Percentiles rank a stretch among this genome's conserved stretches.
These are phyloP conservation scores for Osmerus mordax DNA, from an alignment of 2,113 vertebrate genomes.

Conservation along the genomic window DNA sequence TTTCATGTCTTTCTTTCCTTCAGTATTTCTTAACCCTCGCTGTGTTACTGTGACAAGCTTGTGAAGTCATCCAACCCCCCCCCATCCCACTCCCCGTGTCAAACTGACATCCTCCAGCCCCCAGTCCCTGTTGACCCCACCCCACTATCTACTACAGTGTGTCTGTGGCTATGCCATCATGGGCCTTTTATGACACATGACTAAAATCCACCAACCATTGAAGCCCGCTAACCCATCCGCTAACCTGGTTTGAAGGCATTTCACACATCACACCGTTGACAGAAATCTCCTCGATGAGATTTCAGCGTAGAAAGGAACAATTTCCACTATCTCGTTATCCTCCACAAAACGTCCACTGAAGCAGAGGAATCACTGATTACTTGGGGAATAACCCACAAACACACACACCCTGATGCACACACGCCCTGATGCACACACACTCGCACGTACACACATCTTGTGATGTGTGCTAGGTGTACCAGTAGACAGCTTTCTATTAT, in stretches of 20 bases:
- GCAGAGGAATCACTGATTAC: background rate
- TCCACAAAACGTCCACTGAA: background rate
- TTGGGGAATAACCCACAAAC: background rate
- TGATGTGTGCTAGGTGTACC: too few relatives aligned
- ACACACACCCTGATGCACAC: too few relatives aligned
- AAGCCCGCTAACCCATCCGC: too few relatives aligned
- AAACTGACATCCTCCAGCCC: background rate
- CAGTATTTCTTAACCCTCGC: background rate
- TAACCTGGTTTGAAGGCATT: background rate
- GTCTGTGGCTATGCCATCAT: too few relatives aligned
- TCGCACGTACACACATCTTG: too few relatives aligned
- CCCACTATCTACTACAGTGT: background rate
- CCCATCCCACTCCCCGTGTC: background rate
- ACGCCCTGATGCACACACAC: too few relatives aligned
- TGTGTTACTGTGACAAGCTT: background rate
- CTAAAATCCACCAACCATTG: too few relatives aligned
- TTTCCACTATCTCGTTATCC: background rate
- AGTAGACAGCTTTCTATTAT: too few relatives aligned
- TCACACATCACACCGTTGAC: background rate
- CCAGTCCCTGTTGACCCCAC: background rate
- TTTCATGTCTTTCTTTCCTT: conserved; percentile 5
- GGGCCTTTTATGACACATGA: too few relatives aligned
- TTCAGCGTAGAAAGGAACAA: background rate
- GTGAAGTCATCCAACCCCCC: background rate
- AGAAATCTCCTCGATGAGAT: background rate